Base-by-base conservation (phyloP, 2,797 vertebrate species). In the Xerus rutilus region DNA sequence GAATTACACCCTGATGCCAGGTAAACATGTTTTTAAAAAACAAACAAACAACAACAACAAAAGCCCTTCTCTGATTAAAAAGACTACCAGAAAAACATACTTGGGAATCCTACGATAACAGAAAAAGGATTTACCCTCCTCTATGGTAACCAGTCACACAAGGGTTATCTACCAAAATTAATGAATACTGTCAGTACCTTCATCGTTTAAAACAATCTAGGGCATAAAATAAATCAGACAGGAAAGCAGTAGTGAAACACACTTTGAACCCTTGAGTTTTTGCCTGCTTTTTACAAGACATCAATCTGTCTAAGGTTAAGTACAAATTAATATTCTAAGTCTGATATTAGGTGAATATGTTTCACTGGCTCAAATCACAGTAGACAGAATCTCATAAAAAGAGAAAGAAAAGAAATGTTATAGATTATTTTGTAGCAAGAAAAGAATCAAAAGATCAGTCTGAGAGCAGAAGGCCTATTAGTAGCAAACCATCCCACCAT, bases 371-470 rank as follows among this genome's bases (percentile, higher is more conserved):
- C 83, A 62, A 81, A 81, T 43, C 14, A 57, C 2, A 43, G 47
- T 39, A 78, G 20, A 54, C 6, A 59, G 0, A 23, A 88, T 57
- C 45, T 64, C 72, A 82, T 21, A 84, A 82, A 87, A 43, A 86
- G 43, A 49, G 39, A 49, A n/a, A 52, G 89, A 69, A 92, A 88
- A 86, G 52, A 54, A 87, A 77, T 9, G 47, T n/a, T 49, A 79
- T 2, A 86, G 72, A 32, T 70, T n/a, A 76, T 69, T 82, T 82
- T 72, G n/a, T 81, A 95, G 35, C 28, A 73, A 73, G 28, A 90
- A 91, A 91, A 93, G 35, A 20, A 62, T 79, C 28, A 32, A 23
- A 85, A 67, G 35, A 72, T 28, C 13, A 59, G 25, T 6, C 54
- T 35, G 91, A 77, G 89, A 57, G 73, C 59, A 64, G 43, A 69